Base-by-base conservation (phyloP, 2,113 vertebrate genomes). In the Vulpes ferrilata region DNA sequence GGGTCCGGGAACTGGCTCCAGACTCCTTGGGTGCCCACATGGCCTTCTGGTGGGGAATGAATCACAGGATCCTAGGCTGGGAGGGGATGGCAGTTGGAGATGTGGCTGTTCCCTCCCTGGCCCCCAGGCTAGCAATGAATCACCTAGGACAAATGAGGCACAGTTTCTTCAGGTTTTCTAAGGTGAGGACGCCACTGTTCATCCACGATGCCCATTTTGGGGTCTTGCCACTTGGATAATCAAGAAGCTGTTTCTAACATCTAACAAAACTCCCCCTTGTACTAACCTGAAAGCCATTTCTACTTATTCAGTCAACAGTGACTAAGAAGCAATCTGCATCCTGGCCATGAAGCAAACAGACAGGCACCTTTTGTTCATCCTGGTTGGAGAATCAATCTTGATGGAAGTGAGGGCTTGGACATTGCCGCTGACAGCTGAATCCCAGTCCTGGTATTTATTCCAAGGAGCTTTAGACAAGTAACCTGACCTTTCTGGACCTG, bases 111-210 rank as follows among this genome's bases (percentile, higher is more conserved):
- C 90, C 81, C 95, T 84, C 80, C 90, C 97, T 96, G 95, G 96
- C 97, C 95, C 88, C 74, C 76, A 53, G 97, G 97, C 92, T 88
- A 67, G 81, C 7, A 0, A 69, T 90, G 96, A 97, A 43, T 97
- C 97, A 97, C 35, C 7, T 9, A 86, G 59, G 87, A 96, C 94
- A 95, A 92, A 84, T 17, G 15, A 51, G 2, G 25, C 84, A 96
- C 55, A 97, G 94, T 92, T 51, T 64, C 76, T 92, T 76, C 94
- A 64, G 95, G 95, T 57, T 79, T 80, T 85, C 95, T 79, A 71
- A 93, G 95, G 95, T 53, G n/a, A 96, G 59, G 85, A 74, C 7
- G 27, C 53, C 55, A 53, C 84, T 25, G 71, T 19, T 53, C 87
- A 81, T 81, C 84, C 51, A 35, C 32, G 55, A 73, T 90, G 90